Percentiles rank a stretch among this genome's conserved stretches.
Conservation (phyloP, 2,888 invertebrate genomes). For the Arctia plantaginis region DNA sequence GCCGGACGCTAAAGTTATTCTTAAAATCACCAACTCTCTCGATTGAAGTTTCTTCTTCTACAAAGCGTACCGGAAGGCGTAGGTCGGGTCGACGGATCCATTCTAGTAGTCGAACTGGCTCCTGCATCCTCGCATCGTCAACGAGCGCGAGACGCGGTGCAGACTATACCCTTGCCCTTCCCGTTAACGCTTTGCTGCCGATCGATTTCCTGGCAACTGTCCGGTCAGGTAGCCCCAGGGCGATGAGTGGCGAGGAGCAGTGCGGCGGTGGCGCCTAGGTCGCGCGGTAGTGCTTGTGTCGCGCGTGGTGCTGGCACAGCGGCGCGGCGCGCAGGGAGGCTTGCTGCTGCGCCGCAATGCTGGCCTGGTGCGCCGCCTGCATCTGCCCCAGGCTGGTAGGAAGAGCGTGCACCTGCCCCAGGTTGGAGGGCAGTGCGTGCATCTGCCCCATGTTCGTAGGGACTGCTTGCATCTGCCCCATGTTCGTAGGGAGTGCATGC, state of each 20-base stretch:
- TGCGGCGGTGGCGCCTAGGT: slow-evolving; percentile 29
- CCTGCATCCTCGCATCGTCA: slow-evolving; percentile 3
- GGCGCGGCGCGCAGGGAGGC: slow-evolving; percentile 50
- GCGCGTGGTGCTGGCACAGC: slow-evolving; percentile 69
- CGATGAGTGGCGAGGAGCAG: background rate
- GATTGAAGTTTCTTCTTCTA: slow-evolving; percentile 16
- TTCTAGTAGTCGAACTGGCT: background rate
- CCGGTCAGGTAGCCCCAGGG: background rate
- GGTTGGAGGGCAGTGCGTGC: background rate
- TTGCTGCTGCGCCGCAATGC: slow-evolving; percentile 52
- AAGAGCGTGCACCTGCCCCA: background rate
- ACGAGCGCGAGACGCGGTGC: background rate
- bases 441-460: slow-evolving; percentile 12
- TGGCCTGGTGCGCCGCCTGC: slow-evolving; percentile 54
- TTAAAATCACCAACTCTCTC: slow-evolving; percentile 28
- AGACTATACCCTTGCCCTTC: background rate
- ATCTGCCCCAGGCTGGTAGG: slow-evolving; percentile 51
- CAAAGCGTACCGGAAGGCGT: background rate
- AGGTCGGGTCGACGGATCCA: background rate
- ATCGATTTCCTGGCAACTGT: background rate
- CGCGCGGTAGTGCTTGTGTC: slow-evolving; percentile 58
- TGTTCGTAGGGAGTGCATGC: slow-evolving; percentile 1
- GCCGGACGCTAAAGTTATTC: slow-evolving; percentile 11
- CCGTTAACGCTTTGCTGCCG: background rate
- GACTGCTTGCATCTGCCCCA: background rate